Evolutionary conservation across 2,797 vertebrate species (phyloP).

Genomic region (Carapus acus): DNA sequence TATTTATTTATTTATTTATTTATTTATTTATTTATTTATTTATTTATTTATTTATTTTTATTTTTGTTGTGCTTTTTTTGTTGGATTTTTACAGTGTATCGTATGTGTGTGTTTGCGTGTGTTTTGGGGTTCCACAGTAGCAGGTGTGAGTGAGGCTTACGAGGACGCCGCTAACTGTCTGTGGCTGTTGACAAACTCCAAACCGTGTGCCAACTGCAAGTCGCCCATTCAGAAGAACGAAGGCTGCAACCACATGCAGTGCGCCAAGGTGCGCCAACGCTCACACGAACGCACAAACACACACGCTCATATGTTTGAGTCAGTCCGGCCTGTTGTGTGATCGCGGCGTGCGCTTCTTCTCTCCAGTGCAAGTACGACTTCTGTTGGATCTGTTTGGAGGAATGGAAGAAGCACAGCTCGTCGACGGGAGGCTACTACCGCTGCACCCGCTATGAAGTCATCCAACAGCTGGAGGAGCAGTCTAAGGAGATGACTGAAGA

Average conservation of each 20-base stretch:
- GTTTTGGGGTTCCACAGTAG: slow-evolving; percentile 71
- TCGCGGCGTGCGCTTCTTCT: no score
- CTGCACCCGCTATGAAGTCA: slow-evolving; percentile 97
- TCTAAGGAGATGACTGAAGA: slow-evolving; percentile 98
- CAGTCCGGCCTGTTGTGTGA: background rate
- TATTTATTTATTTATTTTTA: no score
- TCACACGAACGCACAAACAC: no score
- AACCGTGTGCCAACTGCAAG: slow-evolving; percentile 98
- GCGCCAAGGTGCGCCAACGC: slow-evolving; percentile 75
- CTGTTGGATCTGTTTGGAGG: slow-evolving; percentile 99
- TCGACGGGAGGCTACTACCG: slow-evolving; percentile 98
- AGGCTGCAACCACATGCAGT: slow-evolving; percentile 99
- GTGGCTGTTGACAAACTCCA: slow-evolving; percentile 96
- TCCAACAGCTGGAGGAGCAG: slow-evolving; percentile 96
- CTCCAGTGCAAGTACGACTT: slow-evolving; percentile 97
- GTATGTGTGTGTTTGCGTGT: slow-evolving; percentile 1
- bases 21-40: no score
- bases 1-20: no score
- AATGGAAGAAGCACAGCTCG: slow-evolving; percentile 99
- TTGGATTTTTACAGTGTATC: slow-evolving; percentile 12
- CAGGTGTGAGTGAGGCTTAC: slow-evolving; percentile 94
- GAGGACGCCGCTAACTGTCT: slow-evolving; percentile 98
- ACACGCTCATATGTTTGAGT: background rate
- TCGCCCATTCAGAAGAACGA: slow-evolving; percentile 99
- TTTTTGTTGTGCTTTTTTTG: slow-evolving; percentile 5